These are phyloP conservation scores for Todus mexicanus DNA, from an alignment of 2,797 vertebrate species.

Conservation along the genomic window DNA sequence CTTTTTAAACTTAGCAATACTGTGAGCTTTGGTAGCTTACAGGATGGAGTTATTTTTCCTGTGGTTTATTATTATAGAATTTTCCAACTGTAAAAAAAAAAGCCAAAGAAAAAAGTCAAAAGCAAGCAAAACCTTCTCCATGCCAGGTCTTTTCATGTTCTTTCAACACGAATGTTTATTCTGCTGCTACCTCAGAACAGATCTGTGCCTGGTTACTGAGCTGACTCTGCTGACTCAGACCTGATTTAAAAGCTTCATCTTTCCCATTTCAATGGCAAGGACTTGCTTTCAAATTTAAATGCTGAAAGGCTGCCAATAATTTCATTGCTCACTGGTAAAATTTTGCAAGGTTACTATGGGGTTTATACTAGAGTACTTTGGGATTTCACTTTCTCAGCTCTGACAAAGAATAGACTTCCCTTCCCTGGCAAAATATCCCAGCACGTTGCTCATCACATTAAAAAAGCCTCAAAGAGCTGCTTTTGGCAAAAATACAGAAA, in stretches of 20 bases:
- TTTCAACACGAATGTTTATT: slow-evolving; percentile 41
- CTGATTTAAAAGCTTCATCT: slow-evolving; percentile 12
- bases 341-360: not conserved
- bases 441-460: not conserved
- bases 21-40: not conserved
- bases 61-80: not conserved
- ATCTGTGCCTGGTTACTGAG: slow-evolving; percentile 23
- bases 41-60: not conserved
- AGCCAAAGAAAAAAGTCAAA: not conserved
- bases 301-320: not conserved
- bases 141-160: slow-evolving; percentile 29
- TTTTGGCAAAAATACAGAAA: not conserved
- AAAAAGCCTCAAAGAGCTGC: not conserved
- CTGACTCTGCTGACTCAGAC: slow-evolving; percentile 45
- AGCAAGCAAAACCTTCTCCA: not conserved
- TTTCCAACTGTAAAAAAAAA: not conserved
- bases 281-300: slow-evolving; percentile 9
- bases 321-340: not conserved
- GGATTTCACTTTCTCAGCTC: not conserved
- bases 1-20: not conserved
- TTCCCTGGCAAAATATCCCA: not conserved
- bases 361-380: not conserved
- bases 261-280: not conserved
- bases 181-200: slow-evolving; percentile 13
- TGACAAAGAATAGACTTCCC: not conserved